Conservation (phyloP, 2,888 invertebrate genomes). For the Nemoura dubitans region DNA sequence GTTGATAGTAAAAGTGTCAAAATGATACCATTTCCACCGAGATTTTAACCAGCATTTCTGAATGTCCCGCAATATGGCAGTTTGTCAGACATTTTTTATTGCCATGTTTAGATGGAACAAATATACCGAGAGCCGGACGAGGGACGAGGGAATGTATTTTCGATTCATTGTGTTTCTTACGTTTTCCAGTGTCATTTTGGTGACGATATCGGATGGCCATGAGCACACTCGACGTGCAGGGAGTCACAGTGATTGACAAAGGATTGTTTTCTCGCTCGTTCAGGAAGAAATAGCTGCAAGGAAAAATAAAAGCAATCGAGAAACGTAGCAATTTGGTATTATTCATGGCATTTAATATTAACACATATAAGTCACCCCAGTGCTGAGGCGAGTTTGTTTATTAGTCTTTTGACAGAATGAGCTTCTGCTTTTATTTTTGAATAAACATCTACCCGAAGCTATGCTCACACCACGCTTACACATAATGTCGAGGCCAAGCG, state of each 20-base stretch:
- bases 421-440: background rate
- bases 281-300: constrained; percentile 58
- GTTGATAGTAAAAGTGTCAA: too few species aligned
- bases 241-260: constrained; percentile 58
- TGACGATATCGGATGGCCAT: constrained; percentile 53
- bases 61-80: too few species aligned
- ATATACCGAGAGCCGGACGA: too few species aligned
- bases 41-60: too few species aligned
- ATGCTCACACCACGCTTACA: background rate
- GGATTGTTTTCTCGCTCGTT: constrained; percentile 56
- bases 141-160: too few species aligned
- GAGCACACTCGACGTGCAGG: constrained; percentile 59
- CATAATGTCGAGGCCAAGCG: background rate
- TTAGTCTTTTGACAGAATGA: background rate
- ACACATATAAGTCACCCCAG: background rate
- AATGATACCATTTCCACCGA: too few species aligned
- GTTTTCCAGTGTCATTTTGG: constrained; percentile 50
- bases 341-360: too few species aligned
- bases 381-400: background rate
- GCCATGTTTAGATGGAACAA: too few species aligned
- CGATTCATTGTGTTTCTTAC: constrained; percentile 23
- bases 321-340: background rate
- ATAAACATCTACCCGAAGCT: background rate
- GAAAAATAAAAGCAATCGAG: constrained; percentile 36
- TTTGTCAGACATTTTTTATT: too few species aligned